Evolutionary conservation across 1,140 invertebrate genomes (phyloP).

Genomic region (Charaxes varanes): DNA sequence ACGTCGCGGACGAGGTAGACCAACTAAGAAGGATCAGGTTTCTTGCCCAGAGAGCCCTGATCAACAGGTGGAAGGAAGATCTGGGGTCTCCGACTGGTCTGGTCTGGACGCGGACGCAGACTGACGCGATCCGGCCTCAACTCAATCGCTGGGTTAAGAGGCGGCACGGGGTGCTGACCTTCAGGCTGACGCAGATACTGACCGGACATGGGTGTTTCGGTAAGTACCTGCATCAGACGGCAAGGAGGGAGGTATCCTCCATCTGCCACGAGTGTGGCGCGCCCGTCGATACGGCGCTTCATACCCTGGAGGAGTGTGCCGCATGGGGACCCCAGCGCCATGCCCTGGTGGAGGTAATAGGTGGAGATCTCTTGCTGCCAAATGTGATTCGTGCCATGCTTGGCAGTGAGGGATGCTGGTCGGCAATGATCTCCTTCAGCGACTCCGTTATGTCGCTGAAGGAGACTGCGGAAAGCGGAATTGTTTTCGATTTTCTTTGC

Average conservation of each 20-base stretch:
- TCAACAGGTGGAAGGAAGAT: slow-evolving; percentile 1
- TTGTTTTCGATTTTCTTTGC: no score
- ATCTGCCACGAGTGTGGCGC: no score
- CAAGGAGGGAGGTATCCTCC: neutral
- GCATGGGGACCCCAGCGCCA: neutral
- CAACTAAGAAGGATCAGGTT: neutral
- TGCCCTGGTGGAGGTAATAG: neutral
- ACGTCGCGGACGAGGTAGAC: no score
- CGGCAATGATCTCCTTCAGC: no score
- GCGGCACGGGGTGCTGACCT: no score
- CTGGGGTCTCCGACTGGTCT: slow-evolving; percentile 1
- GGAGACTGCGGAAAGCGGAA: no score
- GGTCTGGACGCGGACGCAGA: neutral
- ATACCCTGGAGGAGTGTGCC: neutral
- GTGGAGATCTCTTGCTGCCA: neutral
- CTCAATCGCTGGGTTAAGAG: no score
- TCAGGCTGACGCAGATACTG: no score
- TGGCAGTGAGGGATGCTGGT: no score
- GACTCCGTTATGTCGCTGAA: no score
- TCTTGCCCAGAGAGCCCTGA: slow-evolving; percentile 1
- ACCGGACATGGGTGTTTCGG: no score
- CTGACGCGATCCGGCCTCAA: neutral
- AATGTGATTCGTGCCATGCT: neutral
- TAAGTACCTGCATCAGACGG: no score
- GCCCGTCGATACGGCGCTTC: neutral